Percentiles rank a stretch among this genome's conserved stretches.
These are phyloP conservation scores for Zelostemma sp. DNA, from an alignment of 1,140 invertebrate species.

Conservation along the genomic window DNA sequence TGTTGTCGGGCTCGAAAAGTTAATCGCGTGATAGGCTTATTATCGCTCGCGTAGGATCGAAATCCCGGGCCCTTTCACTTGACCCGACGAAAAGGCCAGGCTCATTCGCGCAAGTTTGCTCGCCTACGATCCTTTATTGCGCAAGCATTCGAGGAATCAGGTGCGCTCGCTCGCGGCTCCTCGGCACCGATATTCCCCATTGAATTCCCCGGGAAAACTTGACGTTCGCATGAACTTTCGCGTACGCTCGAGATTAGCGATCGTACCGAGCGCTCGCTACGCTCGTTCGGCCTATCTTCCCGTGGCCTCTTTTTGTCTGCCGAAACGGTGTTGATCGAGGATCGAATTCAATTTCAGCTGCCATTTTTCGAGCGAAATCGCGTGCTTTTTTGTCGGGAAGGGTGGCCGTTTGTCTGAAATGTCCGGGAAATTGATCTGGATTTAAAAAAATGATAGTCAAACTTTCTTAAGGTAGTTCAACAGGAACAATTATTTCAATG, in stretches of 20 bases:
- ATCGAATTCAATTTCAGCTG: too few relatives aligned
- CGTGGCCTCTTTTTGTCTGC: too few relatives aligned
- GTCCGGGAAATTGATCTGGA: too few relatives aligned
- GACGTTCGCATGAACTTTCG: conserved; percentile 34
- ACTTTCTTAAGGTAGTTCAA: too few relatives aligned
- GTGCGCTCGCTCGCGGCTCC: conserved; percentile 24
- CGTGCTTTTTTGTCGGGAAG: too few relatives aligned
- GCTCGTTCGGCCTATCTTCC: too few relatives aligned
- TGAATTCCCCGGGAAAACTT: conserved; percentile 35
- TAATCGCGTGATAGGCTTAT: conserved; percentile 37
- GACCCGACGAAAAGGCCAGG: conserved; percentile 31
- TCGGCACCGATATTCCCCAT: conserved; percentile 21
- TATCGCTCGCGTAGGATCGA: conserved; percentile 42
- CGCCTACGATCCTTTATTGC: conserved; percentile 27
- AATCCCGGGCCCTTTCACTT: conserved; percentile 44
- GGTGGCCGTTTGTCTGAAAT: too few relatives aligned
- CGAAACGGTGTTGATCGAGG: too few relatives aligned
- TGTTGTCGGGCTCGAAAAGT: conserved; percentile 36
- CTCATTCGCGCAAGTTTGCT: conserved; percentile 33
- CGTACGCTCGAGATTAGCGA: conserved; percentile 22
- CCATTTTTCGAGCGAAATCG: too few relatives aligned
- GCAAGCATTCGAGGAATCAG: conserved; percentile 4
- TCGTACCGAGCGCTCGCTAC: conserved; percentile 8
- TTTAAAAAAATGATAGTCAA: too few relatives aligned
- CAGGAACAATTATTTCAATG: too few relatives aligned